A percentile compares a stretch with the other conserved stretches of the same genome.
These are phyloP conservation scores for Stenopsyche tienmushanensis DNA, from an alignment of 1,140 invertebrate species.

Conservation along the genomic window DNA sequence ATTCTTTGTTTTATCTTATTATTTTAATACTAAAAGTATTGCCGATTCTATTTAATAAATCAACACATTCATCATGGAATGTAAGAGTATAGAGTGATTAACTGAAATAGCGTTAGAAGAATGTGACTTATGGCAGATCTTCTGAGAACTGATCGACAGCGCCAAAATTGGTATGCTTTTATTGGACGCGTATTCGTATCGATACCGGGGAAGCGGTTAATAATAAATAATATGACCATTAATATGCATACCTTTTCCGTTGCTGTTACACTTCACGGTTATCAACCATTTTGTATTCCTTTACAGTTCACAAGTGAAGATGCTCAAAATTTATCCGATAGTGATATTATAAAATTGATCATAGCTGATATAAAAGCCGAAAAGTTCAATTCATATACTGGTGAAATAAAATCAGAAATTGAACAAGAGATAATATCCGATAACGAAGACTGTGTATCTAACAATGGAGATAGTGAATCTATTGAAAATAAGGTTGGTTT, in stretches of 20 bases:
- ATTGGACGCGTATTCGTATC: no score
- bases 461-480: no score
- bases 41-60: neutral
- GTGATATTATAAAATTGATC: slow-evolving; percentile 26
- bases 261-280: neutral
- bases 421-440: neutral
- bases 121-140: no score
- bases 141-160: no score
- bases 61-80: neutral
- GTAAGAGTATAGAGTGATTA: no score
- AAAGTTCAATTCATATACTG: slow-evolving; percentile 30
- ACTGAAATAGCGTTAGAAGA: no score
- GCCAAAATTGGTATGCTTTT: no score
- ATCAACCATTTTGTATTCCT: no score
- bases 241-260: neutral
- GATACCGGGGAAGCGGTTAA: no score
- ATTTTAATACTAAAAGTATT: neutral
- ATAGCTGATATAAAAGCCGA: slow-evolving; percentile 28
- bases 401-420: slow-evolving; percentile 28
- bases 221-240: no score
- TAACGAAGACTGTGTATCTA: no score
- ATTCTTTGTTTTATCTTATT: neutral
- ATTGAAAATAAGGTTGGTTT: no score
- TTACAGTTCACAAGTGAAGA: slow-evolving; percentile 16
- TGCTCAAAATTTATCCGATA: slow-evolving; percentile 22